These are phyloP conservation scores for Calidris pugnax DNA, from an alignment of 2,113 vertebrate genomes.

Conservation along the genomic window DNA sequence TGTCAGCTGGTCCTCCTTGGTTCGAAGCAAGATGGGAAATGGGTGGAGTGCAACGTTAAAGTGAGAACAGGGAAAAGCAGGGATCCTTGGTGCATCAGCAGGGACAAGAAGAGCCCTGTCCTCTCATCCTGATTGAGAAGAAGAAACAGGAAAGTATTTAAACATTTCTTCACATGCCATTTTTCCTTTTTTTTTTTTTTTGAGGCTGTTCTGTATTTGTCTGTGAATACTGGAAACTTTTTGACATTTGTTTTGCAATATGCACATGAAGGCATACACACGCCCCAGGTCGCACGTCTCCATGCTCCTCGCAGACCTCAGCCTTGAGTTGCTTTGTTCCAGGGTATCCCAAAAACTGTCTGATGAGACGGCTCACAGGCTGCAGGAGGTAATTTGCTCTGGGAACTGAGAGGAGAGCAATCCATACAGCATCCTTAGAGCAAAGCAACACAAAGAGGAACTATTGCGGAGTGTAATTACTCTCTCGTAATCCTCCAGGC, in stretches of 20 bases:
- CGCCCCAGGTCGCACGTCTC: accelerated
- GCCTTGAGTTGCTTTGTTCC: neutral
- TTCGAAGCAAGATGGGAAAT: neutral
- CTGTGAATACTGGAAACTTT: neutral
- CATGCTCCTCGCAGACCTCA: neutral
- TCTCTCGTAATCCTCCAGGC: neutral
- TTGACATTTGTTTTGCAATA: neutral
- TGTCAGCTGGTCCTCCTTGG: neutral
- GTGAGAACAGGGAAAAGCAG: neutral
- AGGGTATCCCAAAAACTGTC: neutral
- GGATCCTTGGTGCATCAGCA: neutral
- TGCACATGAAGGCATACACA: neutral
- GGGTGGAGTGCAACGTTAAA: neutral
- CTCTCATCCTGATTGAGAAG: neutral
- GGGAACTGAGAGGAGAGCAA: neutral
- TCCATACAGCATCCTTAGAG: neutral
- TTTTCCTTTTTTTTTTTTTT: neutral
- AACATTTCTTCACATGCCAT: neutral
- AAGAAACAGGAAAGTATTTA: neutral
- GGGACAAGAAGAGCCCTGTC: neutral
- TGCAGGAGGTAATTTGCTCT: neutral
- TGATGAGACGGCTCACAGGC: neutral
- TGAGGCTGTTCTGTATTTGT: neutral
- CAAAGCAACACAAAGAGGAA: neutral
- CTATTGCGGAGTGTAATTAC: neutral